A percentile compares a stretch with the other conserved stretches of the same genome.
phyloP scores from a whole-genome alignment of 2,797 vertebrate genomes.

The Lemur catta region DNA sequence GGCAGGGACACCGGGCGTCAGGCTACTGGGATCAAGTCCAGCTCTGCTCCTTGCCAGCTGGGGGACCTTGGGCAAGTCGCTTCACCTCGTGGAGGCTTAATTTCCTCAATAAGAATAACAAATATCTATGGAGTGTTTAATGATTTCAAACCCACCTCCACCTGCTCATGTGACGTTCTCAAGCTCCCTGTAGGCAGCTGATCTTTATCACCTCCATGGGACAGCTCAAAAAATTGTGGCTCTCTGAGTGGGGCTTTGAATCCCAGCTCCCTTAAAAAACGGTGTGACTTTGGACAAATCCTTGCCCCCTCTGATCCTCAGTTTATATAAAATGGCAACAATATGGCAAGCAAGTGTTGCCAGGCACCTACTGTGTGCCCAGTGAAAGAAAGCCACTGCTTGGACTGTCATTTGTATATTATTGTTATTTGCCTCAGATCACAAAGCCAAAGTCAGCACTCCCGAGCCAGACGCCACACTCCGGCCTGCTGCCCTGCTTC shows the following conservation, averaged over 20 bases:
- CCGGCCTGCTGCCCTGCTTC: neutral
- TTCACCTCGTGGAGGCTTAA: neutral
- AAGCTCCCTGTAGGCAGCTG: neutral
- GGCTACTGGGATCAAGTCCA: neutral
- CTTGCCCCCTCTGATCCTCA: neutral
- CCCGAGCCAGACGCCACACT: neutral
- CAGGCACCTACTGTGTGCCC: neutral
- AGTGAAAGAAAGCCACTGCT: neutral
- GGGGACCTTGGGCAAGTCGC: neutral
- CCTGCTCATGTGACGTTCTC: no score
- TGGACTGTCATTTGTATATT: neutral
- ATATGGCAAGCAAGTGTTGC: neutral
- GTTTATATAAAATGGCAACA: neutral
- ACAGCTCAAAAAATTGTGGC: neutral
- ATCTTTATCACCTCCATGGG: neutral
- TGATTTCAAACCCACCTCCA: neutral
- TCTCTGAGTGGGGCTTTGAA: neutral
- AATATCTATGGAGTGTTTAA: neutral
- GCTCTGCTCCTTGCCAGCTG: neutral
- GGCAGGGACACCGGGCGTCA: neutral
- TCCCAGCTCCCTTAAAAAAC: neutral
- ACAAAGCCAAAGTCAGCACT: neutral
- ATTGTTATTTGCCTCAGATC: neutral
- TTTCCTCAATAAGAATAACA: neutral
- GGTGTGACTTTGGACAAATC: neutral